These are phyloP conservation scores for Callionymus lyra DNA, from an alignment of 2,113 vertebrate genomes.

Conservation along the genomic window DNA sequence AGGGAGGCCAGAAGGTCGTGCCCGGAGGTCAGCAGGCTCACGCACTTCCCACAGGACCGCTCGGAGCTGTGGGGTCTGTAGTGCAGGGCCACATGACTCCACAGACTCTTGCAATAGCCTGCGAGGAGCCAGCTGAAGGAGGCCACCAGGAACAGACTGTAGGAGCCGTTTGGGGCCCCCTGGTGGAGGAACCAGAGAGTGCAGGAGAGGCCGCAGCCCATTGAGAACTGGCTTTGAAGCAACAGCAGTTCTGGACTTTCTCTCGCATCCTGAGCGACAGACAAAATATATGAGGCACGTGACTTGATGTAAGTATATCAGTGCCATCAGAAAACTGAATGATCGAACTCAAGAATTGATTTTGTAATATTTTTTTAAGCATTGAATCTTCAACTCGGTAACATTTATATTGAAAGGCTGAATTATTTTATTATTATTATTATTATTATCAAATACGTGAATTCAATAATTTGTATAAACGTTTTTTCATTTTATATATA, in stretches of 20 bases:
- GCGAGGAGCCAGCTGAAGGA: slow-evolving; percentile 67
- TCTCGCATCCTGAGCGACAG: slow-evolving; percentile 23
- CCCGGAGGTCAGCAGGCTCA: slow-evolving; percentile 65
- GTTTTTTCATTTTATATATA: too few species aligned
- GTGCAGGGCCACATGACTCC: slow-evolving; percentile 59
- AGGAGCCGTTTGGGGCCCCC: slow-evolving; percentile 67
- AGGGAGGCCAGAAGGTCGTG: slow-evolving; percentile 64
- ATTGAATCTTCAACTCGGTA: too few species aligned
- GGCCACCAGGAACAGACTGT: slow-evolving; percentile 69
- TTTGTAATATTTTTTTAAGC: too few species aligned
- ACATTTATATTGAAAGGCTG: too few species aligned
- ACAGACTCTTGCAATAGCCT: slow-evolving; percentile 36
- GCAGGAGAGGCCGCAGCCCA: slow-evolving; percentile 78
- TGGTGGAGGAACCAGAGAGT: slow-evolving; percentile 78
- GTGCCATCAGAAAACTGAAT: too few species aligned
- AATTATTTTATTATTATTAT: neutral
- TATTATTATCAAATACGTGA: too few species aligned
- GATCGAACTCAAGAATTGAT: too few species aligned
- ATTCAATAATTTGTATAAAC: too few species aligned
- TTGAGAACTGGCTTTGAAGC: slow-evolving; percentile 74
- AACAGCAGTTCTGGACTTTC: slow-evolving; percentile 57
- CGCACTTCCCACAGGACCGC: slow-evolving; percentile 75
- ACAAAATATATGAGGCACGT: neutral
- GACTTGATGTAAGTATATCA: neutral
- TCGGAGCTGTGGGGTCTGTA: slow-evolving; percentile 72